Conservation (phyloP, 2,113 vertebrate species). For the Tauraco erythrolophus region DNA sequence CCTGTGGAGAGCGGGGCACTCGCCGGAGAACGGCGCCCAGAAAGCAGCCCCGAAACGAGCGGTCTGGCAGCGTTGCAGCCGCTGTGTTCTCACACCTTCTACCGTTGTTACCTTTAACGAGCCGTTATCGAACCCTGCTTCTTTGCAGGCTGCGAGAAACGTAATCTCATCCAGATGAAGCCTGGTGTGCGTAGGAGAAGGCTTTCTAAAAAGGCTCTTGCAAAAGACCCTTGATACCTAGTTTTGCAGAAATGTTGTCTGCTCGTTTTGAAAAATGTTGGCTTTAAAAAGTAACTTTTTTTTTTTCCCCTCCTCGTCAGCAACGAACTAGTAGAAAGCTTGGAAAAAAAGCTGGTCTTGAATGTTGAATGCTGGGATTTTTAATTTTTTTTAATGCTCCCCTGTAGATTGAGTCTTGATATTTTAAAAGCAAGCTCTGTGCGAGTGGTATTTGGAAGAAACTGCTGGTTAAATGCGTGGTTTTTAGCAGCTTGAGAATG, state of each 20-base stretch:
- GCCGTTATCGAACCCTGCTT: not conserved
- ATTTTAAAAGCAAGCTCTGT: not conserved
- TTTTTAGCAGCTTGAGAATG: not conserved
- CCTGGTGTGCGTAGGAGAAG: rapidly evolving
- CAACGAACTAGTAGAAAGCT: not conserved
- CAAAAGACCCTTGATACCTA: not conserved
- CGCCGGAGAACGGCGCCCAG: not conserved
- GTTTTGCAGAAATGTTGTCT: not conserved
- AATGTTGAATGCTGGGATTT: not conserved
- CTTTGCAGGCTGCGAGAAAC: not conserved
- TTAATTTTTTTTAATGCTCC: no score
- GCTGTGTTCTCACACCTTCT: slow-evolving; percentile 21
- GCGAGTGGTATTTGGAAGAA: not conserved
- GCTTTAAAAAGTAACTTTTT: not conserved
- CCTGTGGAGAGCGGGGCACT: slow-evolving; percentile 3
- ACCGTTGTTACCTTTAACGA: slow-evolving; percentile 13
- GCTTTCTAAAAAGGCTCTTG: not conserved
- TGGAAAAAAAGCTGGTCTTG: not conserved
- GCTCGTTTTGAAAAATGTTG: not conserved
- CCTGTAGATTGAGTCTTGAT: not conserved
- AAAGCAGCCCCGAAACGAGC: not conserved
- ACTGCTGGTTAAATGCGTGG: not conserved
- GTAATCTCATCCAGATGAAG: not conserved
- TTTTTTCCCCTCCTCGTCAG: not conserved
- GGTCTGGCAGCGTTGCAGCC: not conserved